Evolutionary conservation across 2,113 vertebrate genomes (phyloP).

Genomic region (Coptodon rendalli): DNA sequence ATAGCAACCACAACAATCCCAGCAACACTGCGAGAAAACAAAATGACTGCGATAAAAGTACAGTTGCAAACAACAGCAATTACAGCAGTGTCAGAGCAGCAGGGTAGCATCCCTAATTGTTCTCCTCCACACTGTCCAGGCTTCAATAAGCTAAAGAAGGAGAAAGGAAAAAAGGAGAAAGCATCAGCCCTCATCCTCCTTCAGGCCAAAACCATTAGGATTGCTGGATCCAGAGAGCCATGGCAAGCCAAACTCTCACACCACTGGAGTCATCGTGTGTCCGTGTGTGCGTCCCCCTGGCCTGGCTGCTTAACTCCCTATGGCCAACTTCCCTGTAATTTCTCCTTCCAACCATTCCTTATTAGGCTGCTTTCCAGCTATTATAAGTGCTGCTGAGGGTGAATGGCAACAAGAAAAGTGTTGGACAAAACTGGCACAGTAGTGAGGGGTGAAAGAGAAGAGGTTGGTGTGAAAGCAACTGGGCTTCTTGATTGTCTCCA

Average conservation of each 20-base stretch:
- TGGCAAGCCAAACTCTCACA: neutral
- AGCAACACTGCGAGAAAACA: neutral
- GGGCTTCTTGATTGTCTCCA: neutral
- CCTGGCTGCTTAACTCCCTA: neutral
- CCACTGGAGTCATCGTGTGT: neutral
- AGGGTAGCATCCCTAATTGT: neutral
- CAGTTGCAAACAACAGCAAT: neutral
- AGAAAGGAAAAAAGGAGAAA: neutral
- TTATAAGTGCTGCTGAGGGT: neutral
- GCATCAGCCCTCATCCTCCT: neutral
- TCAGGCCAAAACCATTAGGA: conserved; percentile 8
- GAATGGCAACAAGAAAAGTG: neutral
- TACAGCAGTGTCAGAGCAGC: neutral
- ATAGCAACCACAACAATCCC: neutral
- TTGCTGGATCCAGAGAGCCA: conserved; percentile 8
- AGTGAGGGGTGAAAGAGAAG: neutral
- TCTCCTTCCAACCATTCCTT: neutral
- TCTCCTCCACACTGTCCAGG: neutral
- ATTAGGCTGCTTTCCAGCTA: neutral
- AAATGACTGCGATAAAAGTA: neutral
- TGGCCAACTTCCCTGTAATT: neutral
- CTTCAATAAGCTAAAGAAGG: neutral
- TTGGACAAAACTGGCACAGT: neutral
- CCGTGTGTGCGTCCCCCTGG: neutral
- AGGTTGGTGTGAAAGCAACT: neutral